Percentiles rank a stretch among this genome's conserved stretches.
Evolutionary conservation across 2,888 invertebrate genomes (phyloP).

Genomic region (Aporophyla nigra): DNA sequence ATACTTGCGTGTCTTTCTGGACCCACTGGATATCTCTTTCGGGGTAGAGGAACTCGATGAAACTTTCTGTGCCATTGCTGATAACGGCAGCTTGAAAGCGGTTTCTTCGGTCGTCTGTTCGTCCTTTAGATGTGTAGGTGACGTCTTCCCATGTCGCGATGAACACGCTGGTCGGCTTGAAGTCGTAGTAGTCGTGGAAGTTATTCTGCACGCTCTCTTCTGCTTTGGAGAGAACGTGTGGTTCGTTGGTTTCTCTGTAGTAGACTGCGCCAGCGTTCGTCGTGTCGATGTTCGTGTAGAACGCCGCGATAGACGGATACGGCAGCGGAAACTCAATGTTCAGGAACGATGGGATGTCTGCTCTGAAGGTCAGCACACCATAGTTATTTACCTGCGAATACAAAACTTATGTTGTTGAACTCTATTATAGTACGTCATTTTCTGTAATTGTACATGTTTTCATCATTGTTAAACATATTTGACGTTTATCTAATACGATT

Average conservation of each 20-base stretch:
- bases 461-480: conserved; percentile 61
- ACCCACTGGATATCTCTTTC: conserved; percentile 98
- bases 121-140: conserved; percentile 93
- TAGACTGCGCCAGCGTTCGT: conserved; percentile 93
- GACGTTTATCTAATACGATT: conserved; percentile 68
- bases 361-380: conserved; percentile 96
- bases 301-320: conserved; percentile 96
- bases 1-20: conserved; percentile 94
- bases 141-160: conserved; percentile 98
- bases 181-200: conserved; percentile 93
- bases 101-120: conserved; percentile 93
- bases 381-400: conserved; percentile 96
- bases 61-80: conserved; percentile 95
- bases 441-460: conserved; percentile 32
- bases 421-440: conserved; percentile 5
- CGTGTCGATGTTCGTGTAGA: conserved; percentile 98
- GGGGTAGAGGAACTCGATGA: conserved; percentile 96
- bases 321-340: conserved; percentile 97
- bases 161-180: conserved; percentile 94
- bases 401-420: conserved; percentile 16
- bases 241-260: conserved; percentile 93
- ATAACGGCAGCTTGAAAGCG: conserved; percentile 94
- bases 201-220: conserved; percentile 93
- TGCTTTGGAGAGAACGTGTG: conserved; percentile 92
- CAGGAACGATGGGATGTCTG: conserved; percentile 96